Base-by-base conservation (phyloP, 1,140 invertebrate species). In the Drosophila prosaltans region DNA sequence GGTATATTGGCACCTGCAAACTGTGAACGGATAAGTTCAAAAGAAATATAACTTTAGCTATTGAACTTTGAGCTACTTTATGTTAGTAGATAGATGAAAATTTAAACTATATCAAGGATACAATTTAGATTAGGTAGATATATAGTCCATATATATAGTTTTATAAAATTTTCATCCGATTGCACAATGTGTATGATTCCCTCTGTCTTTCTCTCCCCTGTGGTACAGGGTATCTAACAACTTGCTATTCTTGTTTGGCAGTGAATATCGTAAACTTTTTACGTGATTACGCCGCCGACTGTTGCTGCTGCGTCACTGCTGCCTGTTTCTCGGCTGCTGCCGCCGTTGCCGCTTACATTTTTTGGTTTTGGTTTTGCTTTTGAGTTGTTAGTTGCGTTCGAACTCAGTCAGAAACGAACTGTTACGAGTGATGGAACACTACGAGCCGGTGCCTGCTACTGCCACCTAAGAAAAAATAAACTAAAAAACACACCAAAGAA, bases 361-460 rank as follows among this genome's bases (percentile, higher is more conserved):
- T 30, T 30, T 16, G 16, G 63, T 59, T 59, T 59, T 24, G 57
- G 32, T 39, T 59, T 59, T 59, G 57, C 57, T 59, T 59, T 59
- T 59, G 16, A 40, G 57, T 59, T 69, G 78, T 83, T 69, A 77
- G 81, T 76, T 80, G 77, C 76, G 79, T 83, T 83, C 77, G 77
- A 72, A 72, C 67, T 84, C 81, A 84, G 81, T 84, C 80, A 73
- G 69, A 83, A 80, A 70, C 80, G 81, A 84, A 83, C 77, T 77
- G 81, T 83, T 80, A 68, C 80, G 74, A 84, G 81, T 82, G 81
- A 81, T 84, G 81, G 81, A 84, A 84, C 80, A 75, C 67, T 70
- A 65, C 72, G 68, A 69, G 72, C 76, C 80, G 80, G 76, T 82
- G 76, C 48, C 60, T 71, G 62, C 74, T n/a, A 77, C 30, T 28